Percentiles rank a stretch among this genome's conserved stretches.
phyloP scores from a whole-genome alignment of 2,888 invertebrate species.

The Ethmia dodecea region DNA sequence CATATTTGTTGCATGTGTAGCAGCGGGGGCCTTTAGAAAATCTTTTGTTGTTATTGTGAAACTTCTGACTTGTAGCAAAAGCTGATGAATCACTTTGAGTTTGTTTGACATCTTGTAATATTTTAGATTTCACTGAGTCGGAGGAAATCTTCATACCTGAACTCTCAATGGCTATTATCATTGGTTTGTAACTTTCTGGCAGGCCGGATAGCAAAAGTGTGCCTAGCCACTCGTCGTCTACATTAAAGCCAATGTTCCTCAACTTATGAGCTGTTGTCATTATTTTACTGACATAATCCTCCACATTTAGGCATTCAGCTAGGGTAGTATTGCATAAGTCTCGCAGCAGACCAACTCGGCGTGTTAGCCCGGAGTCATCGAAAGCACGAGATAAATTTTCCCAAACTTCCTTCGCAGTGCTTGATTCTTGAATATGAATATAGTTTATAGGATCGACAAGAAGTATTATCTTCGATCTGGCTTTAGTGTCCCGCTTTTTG shows the following conservation, averaged over 20 bases:
- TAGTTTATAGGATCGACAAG: constrained; percentile 1
- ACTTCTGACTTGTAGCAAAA: not conserved
- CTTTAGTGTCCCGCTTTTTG: not conserved
- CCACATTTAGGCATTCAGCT: constrained; percentile 14
- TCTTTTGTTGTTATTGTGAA: not conserved
- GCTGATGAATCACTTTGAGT: not conserved
- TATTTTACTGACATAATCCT: constrained; percentile 20
- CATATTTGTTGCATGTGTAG: constrained; percentile 12
- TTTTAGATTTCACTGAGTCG: constrained; percentile 6
- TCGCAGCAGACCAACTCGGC: constrained; percentile 14
- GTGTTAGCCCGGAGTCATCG: constrained; percentile 1
- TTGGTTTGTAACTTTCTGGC: constrained; percentile 14
- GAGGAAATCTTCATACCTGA: constrained; percentile 4
- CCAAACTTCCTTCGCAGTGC: constrained; percentile 3
- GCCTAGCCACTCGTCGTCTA: constrained; percentile 22
- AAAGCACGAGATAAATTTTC: not conserved
- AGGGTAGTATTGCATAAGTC: constrained; percentile 18
- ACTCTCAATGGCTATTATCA: constrained; percentile 8
- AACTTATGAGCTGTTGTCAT: constrained; percentile 19
- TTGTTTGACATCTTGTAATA: constrained; percentile 6
- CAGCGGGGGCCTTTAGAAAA: constrained; percentile 8
- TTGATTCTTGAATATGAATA: constrained; percentile 24
- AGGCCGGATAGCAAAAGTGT: constrained; percentile 20
- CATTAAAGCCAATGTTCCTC: constrained; percentile 20
- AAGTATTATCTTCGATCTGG: not conserved